These are phyloP conservation scores for Chinchilla lanigera DNA, from an alignment of 2,113 vertebrate species.

Conservation along the genomic window DNA sequence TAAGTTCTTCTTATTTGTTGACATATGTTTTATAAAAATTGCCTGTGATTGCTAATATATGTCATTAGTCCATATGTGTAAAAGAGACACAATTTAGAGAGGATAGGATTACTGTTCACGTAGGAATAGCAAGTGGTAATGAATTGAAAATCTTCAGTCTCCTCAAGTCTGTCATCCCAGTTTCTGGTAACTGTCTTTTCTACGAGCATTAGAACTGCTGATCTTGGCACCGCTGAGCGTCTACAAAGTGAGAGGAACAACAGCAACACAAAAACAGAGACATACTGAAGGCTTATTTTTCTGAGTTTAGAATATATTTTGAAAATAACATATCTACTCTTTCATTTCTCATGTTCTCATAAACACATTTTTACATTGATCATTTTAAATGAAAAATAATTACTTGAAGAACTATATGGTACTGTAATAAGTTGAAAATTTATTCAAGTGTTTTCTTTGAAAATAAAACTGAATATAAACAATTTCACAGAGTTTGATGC, in stretches of 20 bases:
- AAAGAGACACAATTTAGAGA: background rate
- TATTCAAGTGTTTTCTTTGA: constrained; percentile 71
- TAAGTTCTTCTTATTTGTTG: background rate
- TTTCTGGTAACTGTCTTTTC: background rate
- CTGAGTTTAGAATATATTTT: background rate
- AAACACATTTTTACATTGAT: constrained; percentile 61
- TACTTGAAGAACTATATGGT: background rate
- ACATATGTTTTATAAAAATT: background rate
- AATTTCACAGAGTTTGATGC: constrained; percentile 64
- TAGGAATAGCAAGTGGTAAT: background rate
- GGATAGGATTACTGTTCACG: background rate
- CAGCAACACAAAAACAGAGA: background rate
- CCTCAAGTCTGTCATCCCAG: background rate
- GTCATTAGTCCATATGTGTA: background rate
- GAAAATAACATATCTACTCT: constrained; percentile 1
- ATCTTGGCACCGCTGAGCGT: background rate
- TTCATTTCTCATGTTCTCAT: constrained; percentile 43
- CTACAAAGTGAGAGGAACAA: background rate
- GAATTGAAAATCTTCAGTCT: background rate
- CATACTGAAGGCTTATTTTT: background rate
- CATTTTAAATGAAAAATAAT: constrained; percentile 75
- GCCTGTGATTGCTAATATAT: background rate
- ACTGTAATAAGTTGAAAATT: constrained; percentile 54
- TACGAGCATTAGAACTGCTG: background rate
- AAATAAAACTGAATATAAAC: constrained; percentile 76